Conservation (phyloP, 2,797 vertebrate genomes). For the Pseudochromis fuscus region DNA sequence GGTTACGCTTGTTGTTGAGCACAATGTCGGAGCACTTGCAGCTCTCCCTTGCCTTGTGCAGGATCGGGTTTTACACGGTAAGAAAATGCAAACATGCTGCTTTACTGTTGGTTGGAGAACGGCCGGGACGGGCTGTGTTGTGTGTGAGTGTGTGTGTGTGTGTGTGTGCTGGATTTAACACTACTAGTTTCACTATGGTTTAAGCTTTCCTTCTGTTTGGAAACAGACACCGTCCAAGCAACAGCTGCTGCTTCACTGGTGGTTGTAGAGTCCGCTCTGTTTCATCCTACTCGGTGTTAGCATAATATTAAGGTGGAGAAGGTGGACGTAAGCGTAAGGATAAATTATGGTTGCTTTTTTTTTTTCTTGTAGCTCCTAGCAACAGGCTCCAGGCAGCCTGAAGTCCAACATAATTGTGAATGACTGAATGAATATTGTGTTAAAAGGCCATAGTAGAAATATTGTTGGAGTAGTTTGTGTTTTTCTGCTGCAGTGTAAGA, state of each 20-base stretch:
- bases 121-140: not conserved
- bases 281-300: slow-evolving; percentile 53
- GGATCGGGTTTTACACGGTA: slow-evolving; percentile 94
- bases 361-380: slow-evolving; percentile 41
- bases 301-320: slow-evolving; percentile 53
- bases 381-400: slow-evolving; percentile 40
- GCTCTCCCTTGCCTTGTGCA: slow-evolving; percentile 93
- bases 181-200: slow-evolving; percentile 31
- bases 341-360: slow-evolving; percentile 18
- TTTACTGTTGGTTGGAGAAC: slow-evolving; percentile 6
- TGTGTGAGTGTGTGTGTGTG: not conserved
- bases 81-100: slow-evolving; percentile 61
- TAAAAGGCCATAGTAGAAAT: slow-evolving; percentile 1
- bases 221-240: slow-evolving; percentile 38
- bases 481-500: slow-evolving; percentile 1
- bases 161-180: slow-evolving; percentile 13
- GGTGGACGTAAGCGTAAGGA: slow-evolving; percentile 32
- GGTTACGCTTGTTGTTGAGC: slow-evolving; percentile 85
- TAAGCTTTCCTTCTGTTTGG: slow-evolving; percentile 44
- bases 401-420: slow-evolving; percentile 34
- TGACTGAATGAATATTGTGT: slow-evolving; percentile 19
- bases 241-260: slow-evolving; percentile 46
- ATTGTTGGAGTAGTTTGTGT: slow-evolving; percentile 14
- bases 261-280: slow-evolving; percentile 26
- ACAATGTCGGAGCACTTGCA: slow-evolving; percentile 94